Evolutionary conservation across 1,140 invertebrate species (phyloP).

Genomic region (Nylanderia fulva): DNA sequence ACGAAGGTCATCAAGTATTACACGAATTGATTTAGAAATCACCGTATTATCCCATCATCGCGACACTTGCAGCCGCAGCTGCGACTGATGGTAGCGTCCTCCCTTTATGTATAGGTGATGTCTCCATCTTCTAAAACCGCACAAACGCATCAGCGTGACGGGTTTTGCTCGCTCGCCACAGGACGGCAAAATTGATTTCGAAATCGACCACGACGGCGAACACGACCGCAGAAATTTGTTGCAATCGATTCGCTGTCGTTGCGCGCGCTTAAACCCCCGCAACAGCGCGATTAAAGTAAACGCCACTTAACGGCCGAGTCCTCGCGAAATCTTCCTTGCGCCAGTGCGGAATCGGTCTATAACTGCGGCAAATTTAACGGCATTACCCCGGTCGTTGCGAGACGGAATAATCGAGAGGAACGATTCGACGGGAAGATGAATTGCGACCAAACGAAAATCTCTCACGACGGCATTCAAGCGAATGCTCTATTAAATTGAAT

Average conservation of each 20-base stretch:
- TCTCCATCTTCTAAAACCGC: constrained; percentile 53
- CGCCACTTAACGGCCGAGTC: constrained; percentile 28
- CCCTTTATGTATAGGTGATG: constrained; percentile 19
- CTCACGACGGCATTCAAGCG: not conserved
- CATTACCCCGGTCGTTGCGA: not conserved
- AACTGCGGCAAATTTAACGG: constrained; percentile 13
- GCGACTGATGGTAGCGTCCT: not conserved
- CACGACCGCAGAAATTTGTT: constrained; percentile 61
- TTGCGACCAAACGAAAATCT: constrained; percentile 3
- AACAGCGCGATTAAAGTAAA: constrained; percentile 50
- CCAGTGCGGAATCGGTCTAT: not conserved
- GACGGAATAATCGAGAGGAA: not conserved
- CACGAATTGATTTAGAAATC: constrained; percentile 35
- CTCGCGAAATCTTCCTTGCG: constrained; percentile 28
- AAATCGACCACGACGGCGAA: constrained; percentile 57
- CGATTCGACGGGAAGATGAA: not conserved
- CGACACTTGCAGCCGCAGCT: constrained; percentile 4
- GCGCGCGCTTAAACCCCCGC: constrained; percentile 12
- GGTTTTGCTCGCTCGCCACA: constrained; percentile 38
- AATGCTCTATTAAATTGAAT: too few species aligned
- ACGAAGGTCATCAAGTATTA: not conserved
- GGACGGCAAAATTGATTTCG: constrained; percentile 61
- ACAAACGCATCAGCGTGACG: constrained; percentile 22
- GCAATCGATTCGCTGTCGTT: constrained; percentile 53
- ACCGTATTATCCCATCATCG: not conserved